phyloP scores from a whole-genome alignment of 2,113 vertebrate genomes.

The Myotis yumanensis region DNA sequence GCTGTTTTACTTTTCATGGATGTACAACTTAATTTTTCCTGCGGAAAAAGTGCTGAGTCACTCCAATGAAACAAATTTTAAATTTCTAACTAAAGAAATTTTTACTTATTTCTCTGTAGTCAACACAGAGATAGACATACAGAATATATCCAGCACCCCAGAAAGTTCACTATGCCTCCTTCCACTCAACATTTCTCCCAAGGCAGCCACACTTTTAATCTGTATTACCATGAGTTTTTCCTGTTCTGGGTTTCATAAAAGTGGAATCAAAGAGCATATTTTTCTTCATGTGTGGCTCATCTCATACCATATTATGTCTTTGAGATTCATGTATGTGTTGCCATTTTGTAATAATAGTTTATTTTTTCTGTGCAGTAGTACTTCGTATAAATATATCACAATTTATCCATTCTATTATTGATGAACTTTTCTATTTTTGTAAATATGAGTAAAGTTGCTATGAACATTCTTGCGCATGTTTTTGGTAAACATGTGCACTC shows the following conservation, averaged over 20 bases:
- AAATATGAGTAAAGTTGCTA: background rate
- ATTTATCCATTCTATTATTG: background rate
- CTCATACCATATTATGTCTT: background rate
- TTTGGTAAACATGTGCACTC: background rate
- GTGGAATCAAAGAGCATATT: background rate
- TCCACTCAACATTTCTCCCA: background rate
- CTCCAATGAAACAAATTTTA: background rate
- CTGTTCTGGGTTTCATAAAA: background rate
- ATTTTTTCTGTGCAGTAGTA: background rate
- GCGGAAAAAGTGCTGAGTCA: no score
- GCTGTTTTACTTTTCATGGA: background rate
- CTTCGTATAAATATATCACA: background rate
- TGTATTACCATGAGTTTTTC: background rate
- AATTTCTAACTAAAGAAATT: background rate
- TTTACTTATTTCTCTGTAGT: background rate
- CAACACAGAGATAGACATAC: background rate
- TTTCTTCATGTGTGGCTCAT: background rate
- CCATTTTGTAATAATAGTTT: background rate
- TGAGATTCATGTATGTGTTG: background rate
- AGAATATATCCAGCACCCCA: background rate
- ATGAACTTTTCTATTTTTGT: background rate
- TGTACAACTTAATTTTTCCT: background rate
- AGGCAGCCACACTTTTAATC: background rate
- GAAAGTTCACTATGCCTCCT: background rate
- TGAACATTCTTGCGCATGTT: background rate